These are phyloP conservation scores for Stigmatopora nigra DNA, from an alignment of 2,113 vertebrate species.

Conservation along the genomic window DNA sequence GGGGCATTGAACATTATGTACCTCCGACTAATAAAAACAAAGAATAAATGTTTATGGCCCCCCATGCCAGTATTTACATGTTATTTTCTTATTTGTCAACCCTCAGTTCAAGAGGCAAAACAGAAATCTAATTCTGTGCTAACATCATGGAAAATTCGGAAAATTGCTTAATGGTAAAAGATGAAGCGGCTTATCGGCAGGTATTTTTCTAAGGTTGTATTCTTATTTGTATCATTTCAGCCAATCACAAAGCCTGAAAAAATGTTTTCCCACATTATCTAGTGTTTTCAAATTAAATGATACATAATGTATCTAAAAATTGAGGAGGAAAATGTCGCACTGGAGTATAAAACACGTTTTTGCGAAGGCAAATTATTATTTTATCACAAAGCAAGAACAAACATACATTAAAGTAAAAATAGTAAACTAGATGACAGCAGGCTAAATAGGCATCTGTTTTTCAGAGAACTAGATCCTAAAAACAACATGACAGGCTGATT, in stretches of 20 bases:
- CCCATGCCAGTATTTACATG: slow-evolving; percentile 65
- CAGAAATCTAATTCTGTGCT: slow-evolving; percentile 60
- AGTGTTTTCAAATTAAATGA: not conserved
- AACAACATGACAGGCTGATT: too few relatives aligned
- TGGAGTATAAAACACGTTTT: too few relatives aligned
- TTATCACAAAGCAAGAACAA: too few relatives aligned
- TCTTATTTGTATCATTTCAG: not conserved
- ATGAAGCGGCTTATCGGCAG: not conserved
- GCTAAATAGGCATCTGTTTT: too few relatives aligned
- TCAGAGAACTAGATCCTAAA: too few relatives aligned
- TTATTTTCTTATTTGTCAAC: slow-evolving; percentile 72
- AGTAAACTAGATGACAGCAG: too few relatives aligned
- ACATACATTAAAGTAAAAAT: too few relatives aligned
- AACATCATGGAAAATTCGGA: slow-evolving; percentile 68
- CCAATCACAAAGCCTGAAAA: not conserved
- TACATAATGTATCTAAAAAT: not conserved
- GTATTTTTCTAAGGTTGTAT: too few relatives aligned
- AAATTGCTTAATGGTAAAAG: slow-evolving; percentile 35
- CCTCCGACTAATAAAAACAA: slow-evolving; percentile 75
- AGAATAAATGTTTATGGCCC: slow-evolving; percentile 75
- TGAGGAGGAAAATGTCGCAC: too few relatives aligned
- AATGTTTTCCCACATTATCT: not conserved
- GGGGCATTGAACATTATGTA: slow-evolving; percentile 71
- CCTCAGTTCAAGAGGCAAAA: slow-evolving; percentile 64
- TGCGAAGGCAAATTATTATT: too few relatives aligned